Base-by-base conservation (phyloP, 1,140 invertebrate species). In the Penaeus japonicus region DNA sequence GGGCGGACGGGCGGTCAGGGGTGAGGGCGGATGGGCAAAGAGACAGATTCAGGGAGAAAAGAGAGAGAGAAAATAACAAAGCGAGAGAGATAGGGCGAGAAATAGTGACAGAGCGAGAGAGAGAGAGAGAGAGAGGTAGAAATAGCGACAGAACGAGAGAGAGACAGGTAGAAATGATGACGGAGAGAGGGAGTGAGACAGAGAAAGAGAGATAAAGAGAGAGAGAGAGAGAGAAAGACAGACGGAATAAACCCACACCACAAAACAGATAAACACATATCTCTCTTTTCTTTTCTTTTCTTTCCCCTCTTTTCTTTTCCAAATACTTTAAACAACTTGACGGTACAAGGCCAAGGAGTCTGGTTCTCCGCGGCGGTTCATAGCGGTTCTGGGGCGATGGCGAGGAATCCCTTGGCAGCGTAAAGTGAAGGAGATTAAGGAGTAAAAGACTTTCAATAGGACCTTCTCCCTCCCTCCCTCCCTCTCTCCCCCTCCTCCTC, bases 121-220 rank as follows among this genome's bases (percentile, higher is more conserved):
- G 77, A 53, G 10, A 27, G 0, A 20, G 35, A 53, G 22, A 77
- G 27, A 77, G 73, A n/a, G 24, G 4, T 4, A 30, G 73, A 77
- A 7, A 77, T n/a, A 77, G 73, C 27, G 73, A 77, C 24, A 77
- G 73, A 77, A 27, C 27, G 73, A 77, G 73, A 77, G 73, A 77
- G 73, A 77, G 73, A 77, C 24, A 35, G 73, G 32, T n/a, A 77
- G 73, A 77, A 27, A 77, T n/a, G 32, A 27, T 30, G 73, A 77
- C 24, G 32, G 73, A 77, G 73, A 77, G 73, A 77, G 27, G 24
- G 73, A 35, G 27, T 75, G 39, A 4, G 1, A 39, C 4, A 39
- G 1, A 3, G 47, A 47, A 7, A 47, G 10, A 4, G 15, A 12
- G 47, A 12, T 15, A 47, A 15, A 47, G 10, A 47, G 10, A 47